These are phyloP conservation scores for Diorhabda elongata DNA, from an alignment of 1,140 invertebrate species.

Conservation along the genomic window DNA sequence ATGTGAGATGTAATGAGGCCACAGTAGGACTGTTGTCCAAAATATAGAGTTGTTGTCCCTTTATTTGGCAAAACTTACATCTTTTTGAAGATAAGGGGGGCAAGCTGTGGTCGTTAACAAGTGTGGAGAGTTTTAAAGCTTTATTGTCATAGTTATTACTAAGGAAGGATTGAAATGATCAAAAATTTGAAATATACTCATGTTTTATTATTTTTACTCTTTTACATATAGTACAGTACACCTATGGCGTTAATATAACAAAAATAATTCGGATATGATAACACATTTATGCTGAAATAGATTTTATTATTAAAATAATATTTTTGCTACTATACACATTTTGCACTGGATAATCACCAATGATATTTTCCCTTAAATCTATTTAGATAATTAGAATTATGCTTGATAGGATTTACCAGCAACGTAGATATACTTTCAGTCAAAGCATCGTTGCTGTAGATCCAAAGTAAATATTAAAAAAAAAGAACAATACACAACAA, in stretches of 20 bases:
- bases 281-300: constrained; percentile 21
- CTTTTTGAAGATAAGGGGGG: no score
- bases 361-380: constrained; percentile 16
- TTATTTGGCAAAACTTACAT: no score
- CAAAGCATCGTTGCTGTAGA: background rate
- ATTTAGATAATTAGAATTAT: constrained; percentile 23
- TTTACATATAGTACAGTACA: constrained; percentile 42
- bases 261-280: constrained; percentile 41
- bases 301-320: constrained; percentile 20
- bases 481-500: background rate
- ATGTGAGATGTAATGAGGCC: no score
- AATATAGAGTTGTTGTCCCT: no score
- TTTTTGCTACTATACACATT: constrained; percentile 22
- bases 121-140: no score
- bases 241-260: constrained; percentile 39
- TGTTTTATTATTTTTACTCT: constrained; percentile 6
- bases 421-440: constrained; percentile 24
- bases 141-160: no score
- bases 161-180: no score
- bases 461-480: background rate
- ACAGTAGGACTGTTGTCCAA: no score
- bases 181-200: no score
- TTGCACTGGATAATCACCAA: constrained; percentile 21
- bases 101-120: no score
- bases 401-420: constrained; percentile 27